Base-by-base conservation (phyloP, 2,888 invertebrate genomes). In the Esperia sulphurella region DNA sequence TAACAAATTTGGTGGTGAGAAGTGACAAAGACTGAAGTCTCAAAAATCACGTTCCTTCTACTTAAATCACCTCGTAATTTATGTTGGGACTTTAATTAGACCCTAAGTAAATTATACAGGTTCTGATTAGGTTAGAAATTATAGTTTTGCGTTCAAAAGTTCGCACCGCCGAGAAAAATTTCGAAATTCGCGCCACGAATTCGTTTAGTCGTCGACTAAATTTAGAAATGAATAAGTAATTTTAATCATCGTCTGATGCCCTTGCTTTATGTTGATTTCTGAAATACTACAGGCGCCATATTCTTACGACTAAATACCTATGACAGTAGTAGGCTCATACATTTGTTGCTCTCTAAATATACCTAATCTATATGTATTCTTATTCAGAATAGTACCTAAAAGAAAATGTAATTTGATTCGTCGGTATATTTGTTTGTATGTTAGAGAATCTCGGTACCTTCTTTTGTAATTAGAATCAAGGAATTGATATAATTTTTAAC, bases 31-130 rank as follows among this genome's bases (percentile, higher is more conserved):
- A 82, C 82, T 79, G 65, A 75, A 68, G 74, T 79, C 76, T 75
- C 47, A 68, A 62, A 65, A 69, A 71, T 70, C 69, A 75, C 67
- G 77, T 79, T 86, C 82, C 86, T 89, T 88, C 87, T 87, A 83
- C 87, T 87, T 78, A 79, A 89, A 90, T 90, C 90, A 90, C 90
- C 90, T 88, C 90, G 80, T 88, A 85, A 89, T 90, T 90, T 90
- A 90, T 86, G 65, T 80, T 80, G 83, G 82, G 75, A 61, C 73
- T 59, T 49, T 40, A n/a, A 38, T 29, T 35, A 62, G 71, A 61
- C 72, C 80, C 79, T 82, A 65, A 84, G 89, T 90, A 90, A 90
- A 90, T 90, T 90, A 84, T 79, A 87, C 88, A 86, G 90, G 90
- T 90, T 90, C 87, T 90, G 90, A 90, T 90, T 90, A 87, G 86